Evolutionary conservation across 2,113 vertebrate genomes (phyloP).

Genomic region (Gasterosteus aculeatus): DNA sequence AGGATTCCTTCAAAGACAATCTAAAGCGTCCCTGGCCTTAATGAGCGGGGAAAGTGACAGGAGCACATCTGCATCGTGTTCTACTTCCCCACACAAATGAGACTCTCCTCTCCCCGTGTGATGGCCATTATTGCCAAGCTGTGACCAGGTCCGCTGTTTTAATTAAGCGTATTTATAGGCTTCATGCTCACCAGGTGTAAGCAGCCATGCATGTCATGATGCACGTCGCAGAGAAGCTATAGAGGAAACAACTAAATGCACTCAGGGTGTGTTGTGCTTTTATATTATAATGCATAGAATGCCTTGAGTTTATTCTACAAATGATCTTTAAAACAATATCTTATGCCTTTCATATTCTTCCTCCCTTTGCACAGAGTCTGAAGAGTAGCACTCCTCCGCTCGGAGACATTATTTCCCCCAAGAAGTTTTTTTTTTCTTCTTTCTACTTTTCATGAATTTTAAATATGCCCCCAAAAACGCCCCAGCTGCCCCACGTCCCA

Average conservation of each 20-base stretch:
- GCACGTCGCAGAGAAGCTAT: conserved; percentile 16
- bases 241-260: conserved; percentile 1
- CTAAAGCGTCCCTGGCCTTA: conserved; percentile 69
- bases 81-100: conserved; percentile 75
- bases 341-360: neutral
- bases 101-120: conserved; percentile 71
- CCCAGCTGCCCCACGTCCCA: conserved; percentile 69
- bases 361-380: conserved; percentile 3
- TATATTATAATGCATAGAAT: conserved; percentile 15
- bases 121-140: conserved; percentile 79
- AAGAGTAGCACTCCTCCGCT: conserved; percentile 9
- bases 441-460: conserved; percentile 51
- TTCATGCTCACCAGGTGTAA: conserved; percentile 73
- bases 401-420: conserved; percentile 47
- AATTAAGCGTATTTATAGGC: conserved; percentile 81
- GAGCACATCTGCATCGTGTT: conserved; percentile 77
- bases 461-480: conserved; percentile 62
- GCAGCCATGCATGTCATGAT: conserved; percentile 66
- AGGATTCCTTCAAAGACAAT: conserved; percentile 79
- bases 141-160: conserved; percentile 78
- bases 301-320: conserved; percentile 18
- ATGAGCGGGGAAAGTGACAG: conserved; percentile 80
- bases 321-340: conserved; percentile 38
- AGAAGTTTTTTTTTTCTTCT: conserved; percentile 42
- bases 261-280: neutral